Conservation (phyloP, 2,113 vertebrate genomes). For the Aleadryas rufinucha region DNA sequence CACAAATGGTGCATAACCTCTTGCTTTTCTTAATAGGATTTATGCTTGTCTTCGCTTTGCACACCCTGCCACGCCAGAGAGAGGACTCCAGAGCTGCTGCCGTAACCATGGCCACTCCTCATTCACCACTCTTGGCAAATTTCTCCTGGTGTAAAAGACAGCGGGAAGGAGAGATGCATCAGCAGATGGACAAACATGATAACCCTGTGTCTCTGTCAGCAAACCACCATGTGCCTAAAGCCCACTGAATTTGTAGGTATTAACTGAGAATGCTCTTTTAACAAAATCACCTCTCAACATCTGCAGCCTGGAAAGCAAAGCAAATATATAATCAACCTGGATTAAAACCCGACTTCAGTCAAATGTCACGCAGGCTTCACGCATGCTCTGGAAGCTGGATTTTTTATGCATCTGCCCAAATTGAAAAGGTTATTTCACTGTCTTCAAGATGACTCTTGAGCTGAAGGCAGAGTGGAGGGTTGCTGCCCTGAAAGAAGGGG, state of each 20-base stretch:
- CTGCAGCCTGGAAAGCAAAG: constrained; percentile 1
- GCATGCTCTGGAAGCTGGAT: constrained; percentile 38
- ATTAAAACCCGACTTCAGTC: not conserved
- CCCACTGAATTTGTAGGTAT: not conserved
- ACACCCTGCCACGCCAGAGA: constrained; percentile 25
- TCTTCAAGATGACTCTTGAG: constrained; percentile 75
- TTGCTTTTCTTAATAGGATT: constrained; percentile 67
- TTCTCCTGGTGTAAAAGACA: constrained; percentile 11
- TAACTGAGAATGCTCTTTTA: not conserved
- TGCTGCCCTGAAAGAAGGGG: constrained; percentile 80
- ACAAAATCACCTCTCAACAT: constrained; percentile 25
- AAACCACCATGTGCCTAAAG: not conserved
- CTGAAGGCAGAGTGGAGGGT: constrained; percentile 66
- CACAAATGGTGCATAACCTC: constrained; percentile 28
- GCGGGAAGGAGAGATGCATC: not conserved
- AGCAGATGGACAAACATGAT: constrained; percentile 6
- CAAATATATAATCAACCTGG: constrained; percentile 20
- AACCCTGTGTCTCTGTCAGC: not conserved
- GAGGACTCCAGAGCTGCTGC: constrained; percentile 34
- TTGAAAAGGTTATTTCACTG: constrained; percentile 75
- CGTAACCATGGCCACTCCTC: constrained; percentile 60
- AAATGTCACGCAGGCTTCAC: constrained; percentile 51
- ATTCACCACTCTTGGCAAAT: constrained; percentile 34
- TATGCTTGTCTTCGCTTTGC: constrained; percentile 36
- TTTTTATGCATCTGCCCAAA: constrained; percentile 73